A percentile compares a stretch with the other conserved stretches of the same genome.
Conservation (phyloP, 2,113 vertebrate genomes). For the Muntiacus muntjak region DNA sequence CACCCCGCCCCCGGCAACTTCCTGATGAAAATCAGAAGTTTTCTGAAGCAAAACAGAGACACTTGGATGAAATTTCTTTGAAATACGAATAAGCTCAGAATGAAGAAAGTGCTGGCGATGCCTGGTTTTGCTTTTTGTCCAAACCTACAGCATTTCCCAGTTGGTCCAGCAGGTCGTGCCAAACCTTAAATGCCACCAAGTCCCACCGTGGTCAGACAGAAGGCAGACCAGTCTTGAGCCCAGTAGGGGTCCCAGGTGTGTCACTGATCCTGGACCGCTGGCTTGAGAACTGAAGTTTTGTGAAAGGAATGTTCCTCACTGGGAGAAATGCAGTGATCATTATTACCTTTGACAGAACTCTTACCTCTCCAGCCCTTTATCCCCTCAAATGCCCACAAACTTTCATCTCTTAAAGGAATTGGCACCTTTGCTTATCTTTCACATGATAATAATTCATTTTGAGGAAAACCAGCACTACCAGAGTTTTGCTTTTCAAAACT, state of each 20-base stretch:
- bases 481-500: not conserved
- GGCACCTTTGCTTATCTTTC: not conserved
- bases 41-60: not conserved
- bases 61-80: not conserved
- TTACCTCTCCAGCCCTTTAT: not conserved
- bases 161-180: not conserved
- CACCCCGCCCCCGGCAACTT: not conserved
- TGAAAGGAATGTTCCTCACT: not conserved
- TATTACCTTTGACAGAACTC: not conserved
- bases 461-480: not conserved
- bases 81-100: not conserved
- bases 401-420: not conserved
- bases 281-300: not conserved
- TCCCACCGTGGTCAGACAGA: not conserved
- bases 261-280: not conserved
- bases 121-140: not conserved
- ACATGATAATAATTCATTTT: not conserved
- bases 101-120: not conserved
- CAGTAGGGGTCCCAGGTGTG: not conserved
- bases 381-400: not conserved
- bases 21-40: not conserved
- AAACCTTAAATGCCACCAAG: not conserved
- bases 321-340: not conserved
- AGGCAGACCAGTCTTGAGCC: not conserved
- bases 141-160: not conserved